Evolutionary conservation across 2,797 vertebrate species (phyloP).

Genomic region (Pantherophis alleghaniensis): DNA sequence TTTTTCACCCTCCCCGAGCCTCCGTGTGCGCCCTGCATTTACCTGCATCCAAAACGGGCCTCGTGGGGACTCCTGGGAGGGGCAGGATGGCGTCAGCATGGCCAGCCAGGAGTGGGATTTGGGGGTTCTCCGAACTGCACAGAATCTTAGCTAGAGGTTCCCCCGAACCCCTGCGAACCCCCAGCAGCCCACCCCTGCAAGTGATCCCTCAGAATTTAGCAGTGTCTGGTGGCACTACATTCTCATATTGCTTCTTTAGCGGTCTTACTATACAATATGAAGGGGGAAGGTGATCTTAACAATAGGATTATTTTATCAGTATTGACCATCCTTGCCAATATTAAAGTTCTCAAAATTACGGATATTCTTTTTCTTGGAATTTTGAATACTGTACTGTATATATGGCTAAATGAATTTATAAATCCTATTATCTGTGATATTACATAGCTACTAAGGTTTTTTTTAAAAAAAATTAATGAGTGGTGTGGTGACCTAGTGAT

Average conservation of each 20-base stretch:
- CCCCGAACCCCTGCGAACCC: too few species aligned
- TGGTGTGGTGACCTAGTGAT: too few species aligned
- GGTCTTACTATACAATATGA: neutral
- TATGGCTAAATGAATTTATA: neutral
- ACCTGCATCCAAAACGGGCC: too few species aligned
- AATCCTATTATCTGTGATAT: neutral
- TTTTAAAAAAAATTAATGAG: too few species aligned
- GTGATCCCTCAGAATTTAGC: too few species aligned
- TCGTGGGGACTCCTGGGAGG: too few species aligned
- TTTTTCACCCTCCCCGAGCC: too few species aligned
- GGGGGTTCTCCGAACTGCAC: too few species aligned
- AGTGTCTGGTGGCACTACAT: neutral
- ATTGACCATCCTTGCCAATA: neutral
- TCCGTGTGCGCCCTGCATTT: accelerated
- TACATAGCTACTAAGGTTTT: neutral
- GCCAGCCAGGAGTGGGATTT: too few species aligned
- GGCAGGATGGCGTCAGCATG: accelerated
- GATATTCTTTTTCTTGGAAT: neutral
- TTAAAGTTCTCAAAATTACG: neutral
- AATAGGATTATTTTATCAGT: neutral
- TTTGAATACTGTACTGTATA: neutral
- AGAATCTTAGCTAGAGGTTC: too few species aligned
- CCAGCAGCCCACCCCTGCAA: too few species aligned
- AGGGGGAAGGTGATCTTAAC: neutral
- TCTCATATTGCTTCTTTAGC: neutral